A percentile compares a stretch with the other conserved stretches of the same genome.
Conservation (phyloP, 2,888 invertebrate genomes). For the Morinoia aosen region DNA sequence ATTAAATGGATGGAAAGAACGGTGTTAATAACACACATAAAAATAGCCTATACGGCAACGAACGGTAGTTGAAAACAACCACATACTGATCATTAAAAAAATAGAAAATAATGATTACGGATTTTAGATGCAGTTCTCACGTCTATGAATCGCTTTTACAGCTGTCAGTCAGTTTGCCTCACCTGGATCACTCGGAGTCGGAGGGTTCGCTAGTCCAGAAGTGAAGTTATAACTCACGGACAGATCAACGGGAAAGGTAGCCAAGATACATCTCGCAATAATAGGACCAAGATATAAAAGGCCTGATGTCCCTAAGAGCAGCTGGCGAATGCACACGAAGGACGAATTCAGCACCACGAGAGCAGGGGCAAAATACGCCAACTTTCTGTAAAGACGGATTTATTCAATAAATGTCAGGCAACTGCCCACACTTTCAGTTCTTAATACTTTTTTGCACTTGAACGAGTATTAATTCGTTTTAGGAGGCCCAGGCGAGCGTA, state of each 20-base stretch:
- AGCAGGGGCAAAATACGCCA: slow-evolving; percentile 24
- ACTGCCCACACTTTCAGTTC: neutral
- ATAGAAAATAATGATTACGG: too few species aligned
- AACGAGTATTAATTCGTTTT: neutral
- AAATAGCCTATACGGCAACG: too few species aligned
- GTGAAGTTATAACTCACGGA: neutral
- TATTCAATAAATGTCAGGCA: neutral
- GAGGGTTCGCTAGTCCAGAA: neutral
- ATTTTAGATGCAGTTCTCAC: too few species aligned
- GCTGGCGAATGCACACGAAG: slow-evolving; percentile 23
- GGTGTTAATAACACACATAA: too few species aligned
- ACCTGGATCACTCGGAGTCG: neutral
- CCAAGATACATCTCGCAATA: neutral
- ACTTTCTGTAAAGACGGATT: slow-evolving; percentile 13
- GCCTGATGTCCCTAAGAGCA: neutral
- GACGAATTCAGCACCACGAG: slow-evolving; percentile 1
- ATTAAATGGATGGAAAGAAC: too few species aligned
- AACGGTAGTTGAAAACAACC: too few species aligned
- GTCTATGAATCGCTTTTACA: too few species aligned
- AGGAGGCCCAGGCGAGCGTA: neutral
- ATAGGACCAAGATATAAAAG: neutral
- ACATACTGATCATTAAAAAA: too few species aligned
- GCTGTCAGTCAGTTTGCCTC: neutral
- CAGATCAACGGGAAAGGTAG: neutral
- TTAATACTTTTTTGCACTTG: neutral